Evolutionary conservation across 2,888 invertebrate species (phyloP), one percentile per base, ranked within the genome.

Genomic region (Masnerella sp.): DNA sequence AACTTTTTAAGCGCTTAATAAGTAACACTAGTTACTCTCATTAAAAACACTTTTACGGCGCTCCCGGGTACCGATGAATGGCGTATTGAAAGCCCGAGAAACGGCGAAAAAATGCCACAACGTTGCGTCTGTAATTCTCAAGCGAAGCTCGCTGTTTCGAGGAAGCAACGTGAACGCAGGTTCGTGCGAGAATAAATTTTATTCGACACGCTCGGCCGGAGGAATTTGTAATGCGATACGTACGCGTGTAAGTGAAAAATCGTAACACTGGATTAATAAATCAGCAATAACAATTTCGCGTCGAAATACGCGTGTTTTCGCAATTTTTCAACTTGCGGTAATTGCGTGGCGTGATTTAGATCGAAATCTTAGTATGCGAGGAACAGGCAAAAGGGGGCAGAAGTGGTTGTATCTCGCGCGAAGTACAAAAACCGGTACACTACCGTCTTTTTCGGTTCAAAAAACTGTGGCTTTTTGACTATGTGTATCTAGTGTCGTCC

Each of bases 121-220:
- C 30, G 59, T 67, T 20, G 18, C 56, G 30, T 42, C 54, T 67
- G 69, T 67, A 52, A 62, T 54, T 56, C 51, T 38, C 47, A 49
- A 64, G 9, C 54, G 34, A 59, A 45, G 65, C 56, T 58, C 52
- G 42, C 22, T 42, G 47, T 30, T 74, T 70, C 75, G 72, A 70
- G 70, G 75, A 80, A 76, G 71, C 58, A 22, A 14, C 5, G 45
- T 36, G 28, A 30, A 52, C 45, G 34, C 12, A 17, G 17, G 43
- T 62, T 64, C 64, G 62, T 56, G 76, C 78, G 78, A 75, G 72
- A 74, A 80, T 78, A 80, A 81, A 80, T 80, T 78, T 80, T 75
- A 80, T 83, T 81, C 79, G 80, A 75, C 65, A 78, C 76, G 81
- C 78, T 80, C 79, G 74, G 77, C 78, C 77, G 79, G 76, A 69